Conservation (phyloP, 2,113 vertebrate species). For the Mus spicilegus region DNA sequence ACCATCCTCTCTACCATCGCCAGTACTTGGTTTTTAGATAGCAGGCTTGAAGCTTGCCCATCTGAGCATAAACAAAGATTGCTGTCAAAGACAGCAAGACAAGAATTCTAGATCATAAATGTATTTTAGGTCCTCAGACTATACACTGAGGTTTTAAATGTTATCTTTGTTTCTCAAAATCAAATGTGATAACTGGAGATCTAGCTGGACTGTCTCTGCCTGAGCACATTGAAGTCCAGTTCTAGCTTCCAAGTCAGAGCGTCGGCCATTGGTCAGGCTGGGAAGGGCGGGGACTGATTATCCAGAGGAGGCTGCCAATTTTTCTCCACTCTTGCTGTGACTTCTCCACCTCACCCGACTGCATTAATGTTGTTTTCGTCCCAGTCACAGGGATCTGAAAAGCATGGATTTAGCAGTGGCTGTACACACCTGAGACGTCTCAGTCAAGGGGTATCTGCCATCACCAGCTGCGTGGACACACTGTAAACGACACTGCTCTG, state of each 20-base stretch:
- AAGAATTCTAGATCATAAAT: not conserved
- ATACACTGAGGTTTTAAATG: not conserved
- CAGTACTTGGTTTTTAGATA: not conserved
- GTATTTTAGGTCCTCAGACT: not conserved
- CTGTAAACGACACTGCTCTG: not conserved
- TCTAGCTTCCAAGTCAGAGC: not conserved
- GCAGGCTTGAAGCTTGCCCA: not conserved
- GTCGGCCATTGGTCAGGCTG: not conserved
- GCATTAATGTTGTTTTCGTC: not conserved
- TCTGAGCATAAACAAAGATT: not conserved
- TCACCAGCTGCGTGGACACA: not conserved
- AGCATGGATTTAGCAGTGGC: not conserved
- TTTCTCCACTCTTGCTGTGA: not conserved
- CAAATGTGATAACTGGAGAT: not conserved
- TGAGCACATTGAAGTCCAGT: not conserved
- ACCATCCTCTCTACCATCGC: too few species aligned
- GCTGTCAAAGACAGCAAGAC: not conserved
- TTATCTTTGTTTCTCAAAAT: not conserved
- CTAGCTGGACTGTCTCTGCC: not conserved
- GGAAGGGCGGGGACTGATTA: not conserved
- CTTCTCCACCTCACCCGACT: not conserved
- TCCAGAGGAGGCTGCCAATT: not conserved
- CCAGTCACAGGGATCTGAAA: not conserved
- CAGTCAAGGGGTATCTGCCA: fast-evolving
- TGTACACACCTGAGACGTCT: not conserved